Evolutionary conservation across 2,113 vertebrate genomes (phyloP).

Genomic region (Salvelinus fontinalis): DNA sequence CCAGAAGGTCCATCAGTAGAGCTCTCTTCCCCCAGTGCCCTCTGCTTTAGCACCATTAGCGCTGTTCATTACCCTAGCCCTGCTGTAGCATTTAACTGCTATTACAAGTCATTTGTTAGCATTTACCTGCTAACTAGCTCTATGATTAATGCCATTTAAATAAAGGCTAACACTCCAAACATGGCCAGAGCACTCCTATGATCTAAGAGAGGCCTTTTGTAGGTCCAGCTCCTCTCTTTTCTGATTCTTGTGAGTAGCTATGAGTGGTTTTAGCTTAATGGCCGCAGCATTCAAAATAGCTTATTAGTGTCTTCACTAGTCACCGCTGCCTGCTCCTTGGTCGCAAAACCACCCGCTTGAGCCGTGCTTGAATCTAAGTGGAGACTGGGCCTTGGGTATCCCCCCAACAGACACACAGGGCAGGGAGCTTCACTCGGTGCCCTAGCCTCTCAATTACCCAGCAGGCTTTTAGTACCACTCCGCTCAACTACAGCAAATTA

Average conservation of each 20-base stretch:
- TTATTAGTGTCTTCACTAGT: conserved; percentile 84
- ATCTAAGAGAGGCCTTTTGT: conserved; percentile 53
- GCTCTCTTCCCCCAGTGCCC: neutral
- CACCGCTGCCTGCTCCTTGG: conserved; percentile 76
- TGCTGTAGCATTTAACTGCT: conserved; percentile 33
- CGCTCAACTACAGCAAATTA: conserved; percentile 88
- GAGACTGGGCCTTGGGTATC: conserved; percentile 82
- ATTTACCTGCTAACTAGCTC: conserved; percentile 60
- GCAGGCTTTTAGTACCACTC: conserved; percentile 92
- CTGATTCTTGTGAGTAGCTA: conserved; percentile 22
- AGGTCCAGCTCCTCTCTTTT: conserved; percentile 6
- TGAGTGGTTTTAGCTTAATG: conserved; percentile 79
- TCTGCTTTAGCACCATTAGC: conserved; percentile 5
- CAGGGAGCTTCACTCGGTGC: conserved; percentile 68
- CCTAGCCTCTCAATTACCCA: conserved; percentile 92
- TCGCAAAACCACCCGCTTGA: conserved; percentile 67
- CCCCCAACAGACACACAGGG: conserved; percentile 35
- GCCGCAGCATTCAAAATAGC: conserved; percentile 83
- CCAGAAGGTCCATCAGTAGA: neutral
- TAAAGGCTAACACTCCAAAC: conserved; percentile 57
- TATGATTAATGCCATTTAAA: conserved; percentile 61
- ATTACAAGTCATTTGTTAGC: conserved; percentile 53
- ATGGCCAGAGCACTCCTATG: conserved; percentile 46
- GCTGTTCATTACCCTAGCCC: neutral
- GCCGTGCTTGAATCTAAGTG: conserved; percentile 77